Evolutionary conservation across 2,797 vertebrate genomes (phyloP).

Genomic region (Leuciscus waleckii): DNA sequence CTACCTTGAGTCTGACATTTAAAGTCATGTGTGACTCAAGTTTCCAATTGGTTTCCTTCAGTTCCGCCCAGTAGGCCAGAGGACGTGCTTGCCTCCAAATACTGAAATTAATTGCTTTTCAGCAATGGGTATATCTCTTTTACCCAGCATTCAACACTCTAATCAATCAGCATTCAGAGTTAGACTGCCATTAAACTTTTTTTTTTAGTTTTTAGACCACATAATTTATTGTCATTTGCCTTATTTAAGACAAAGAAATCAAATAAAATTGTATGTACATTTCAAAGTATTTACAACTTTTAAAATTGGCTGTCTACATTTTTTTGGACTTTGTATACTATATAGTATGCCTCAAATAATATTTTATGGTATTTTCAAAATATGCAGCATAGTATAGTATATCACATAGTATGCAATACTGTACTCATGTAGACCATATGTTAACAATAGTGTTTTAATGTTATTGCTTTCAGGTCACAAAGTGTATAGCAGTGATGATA

Average conservation of each 20-base stretch:
- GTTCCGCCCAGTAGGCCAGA: conserved; percentile 56
- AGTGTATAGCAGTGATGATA: background rate
- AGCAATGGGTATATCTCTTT: conserved; percentile 57
- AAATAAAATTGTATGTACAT: background rate
- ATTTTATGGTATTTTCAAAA: background rate
- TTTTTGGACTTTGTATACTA: background rate
- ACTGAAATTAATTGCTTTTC: conserved; percentile 64
- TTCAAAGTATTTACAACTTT: background rate
- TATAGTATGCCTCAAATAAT: background rate
- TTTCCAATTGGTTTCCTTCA: conserved; percentile 58
- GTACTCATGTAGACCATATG: background rate
- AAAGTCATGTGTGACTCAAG: conserved; percentile 60
- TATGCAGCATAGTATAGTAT: background rate
- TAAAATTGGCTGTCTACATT: background rate
- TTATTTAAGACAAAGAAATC: background rate
- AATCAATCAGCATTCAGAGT: conserved; percentile 64
- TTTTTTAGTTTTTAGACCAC: conserved; percentile 21
- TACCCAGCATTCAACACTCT: conserved; percentile 49
- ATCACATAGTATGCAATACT: background rate
- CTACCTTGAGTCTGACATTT: conserved; percentile 65
- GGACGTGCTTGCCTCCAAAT: conserved; percentile 54
- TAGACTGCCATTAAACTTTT: conserved; percentile 40
- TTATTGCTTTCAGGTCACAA: background rate
- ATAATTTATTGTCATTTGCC: conserved; percentile 8
- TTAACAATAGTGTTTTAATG: background rate